These are phyloP conservation scores for Psittacula derbiana DNA, from an alignment of 2,797 vertebrate genomes.

Conservation along the genomic window DNA sequence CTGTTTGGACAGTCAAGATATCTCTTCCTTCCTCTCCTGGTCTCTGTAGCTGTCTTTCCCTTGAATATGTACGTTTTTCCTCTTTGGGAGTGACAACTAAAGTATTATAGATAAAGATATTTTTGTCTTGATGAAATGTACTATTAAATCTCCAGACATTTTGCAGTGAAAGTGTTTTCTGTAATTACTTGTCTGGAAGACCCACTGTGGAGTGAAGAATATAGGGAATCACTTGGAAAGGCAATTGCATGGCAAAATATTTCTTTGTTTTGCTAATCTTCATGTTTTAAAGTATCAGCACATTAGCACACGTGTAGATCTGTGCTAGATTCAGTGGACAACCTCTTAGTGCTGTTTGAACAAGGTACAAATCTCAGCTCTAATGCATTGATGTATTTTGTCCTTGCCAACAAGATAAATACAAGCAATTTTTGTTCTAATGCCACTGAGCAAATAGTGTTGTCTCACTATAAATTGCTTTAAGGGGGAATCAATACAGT, in stretches of 20 bases:
- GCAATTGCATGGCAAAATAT: neutral
- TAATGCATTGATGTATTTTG: neutral
- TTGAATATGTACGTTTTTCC: neutral
- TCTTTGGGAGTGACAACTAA: neutral
- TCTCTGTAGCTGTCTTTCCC: neutral
- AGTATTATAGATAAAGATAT: neutral
- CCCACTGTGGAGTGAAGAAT: neutral
- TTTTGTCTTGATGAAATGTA: neutral
- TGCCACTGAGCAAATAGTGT: neutral
- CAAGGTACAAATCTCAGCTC: neutral
- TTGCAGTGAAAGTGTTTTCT: neutral
- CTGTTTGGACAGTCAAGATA: neutral
- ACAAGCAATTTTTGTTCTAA: constrained; percentile 37
- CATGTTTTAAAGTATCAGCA: neutral
- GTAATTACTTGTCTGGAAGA: neutral
- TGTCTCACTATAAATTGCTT: constrained; percentile 12
- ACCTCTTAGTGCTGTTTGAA: neutral
- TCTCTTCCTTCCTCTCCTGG: neutral
- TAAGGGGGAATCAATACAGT: constrained; percentile 35
- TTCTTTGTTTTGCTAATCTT: neutral
- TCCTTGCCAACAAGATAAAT: constrained; percentile 18
- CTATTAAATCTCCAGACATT: neutral
- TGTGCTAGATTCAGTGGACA: neutral
- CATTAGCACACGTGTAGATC: neutral
- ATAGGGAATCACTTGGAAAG: neutral